Base-by-base conservation (phyloP, 2,888 invertebrate species). In the Campoletis raptor region DNA sequence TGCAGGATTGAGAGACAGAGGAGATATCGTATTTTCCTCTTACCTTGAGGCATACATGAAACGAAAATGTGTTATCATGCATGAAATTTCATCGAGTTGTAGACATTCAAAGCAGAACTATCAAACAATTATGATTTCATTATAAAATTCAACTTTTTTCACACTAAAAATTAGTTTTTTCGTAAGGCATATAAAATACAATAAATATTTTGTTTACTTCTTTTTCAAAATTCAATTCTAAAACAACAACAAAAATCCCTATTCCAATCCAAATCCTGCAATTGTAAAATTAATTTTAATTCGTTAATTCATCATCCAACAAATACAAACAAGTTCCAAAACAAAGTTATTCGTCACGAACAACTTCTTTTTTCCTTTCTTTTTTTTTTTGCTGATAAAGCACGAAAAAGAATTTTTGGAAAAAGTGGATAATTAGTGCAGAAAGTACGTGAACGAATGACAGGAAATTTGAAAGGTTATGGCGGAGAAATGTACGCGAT, bases 401-500 rank as follows among this genome's bases (percentile, higher is more conserved):
- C 1, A 12, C 15, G 18, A 48, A n/a, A 48, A 48, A 45, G 4
- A 2, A 15, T 5, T 45, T 45, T 15, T 45, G 15, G n/a, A 36
- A 36, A 36, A 42, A 61, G 18, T 37, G 40, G 30, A 18, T 24
- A 61, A 74, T 74, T 42, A 2, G 36, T 21, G 40, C 21, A 6
- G n/a, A 61, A 30, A 24, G 15, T 21, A 30, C 15, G 61, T 40
- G 30, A 30, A 61, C 37, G 64, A 10, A 15, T 54, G 64, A 61
- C 24, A 24, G 61, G 15, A 18, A 85, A 81, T 81, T 81, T 73
- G 36, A 45, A 77, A 57, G 57, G 37, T 37, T n/a, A 40, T 6
- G 5, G 66, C 64, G 69, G 36, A 80, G 40, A 70, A 73, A 69
- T 70, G 61, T 54, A 82, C 30, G 78, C 72, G 54, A 73, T 52